phyloP scores from a whole-genome alignment of 2,797 vertebrate species.

The Xiphophorus birchmanni region DNA sequence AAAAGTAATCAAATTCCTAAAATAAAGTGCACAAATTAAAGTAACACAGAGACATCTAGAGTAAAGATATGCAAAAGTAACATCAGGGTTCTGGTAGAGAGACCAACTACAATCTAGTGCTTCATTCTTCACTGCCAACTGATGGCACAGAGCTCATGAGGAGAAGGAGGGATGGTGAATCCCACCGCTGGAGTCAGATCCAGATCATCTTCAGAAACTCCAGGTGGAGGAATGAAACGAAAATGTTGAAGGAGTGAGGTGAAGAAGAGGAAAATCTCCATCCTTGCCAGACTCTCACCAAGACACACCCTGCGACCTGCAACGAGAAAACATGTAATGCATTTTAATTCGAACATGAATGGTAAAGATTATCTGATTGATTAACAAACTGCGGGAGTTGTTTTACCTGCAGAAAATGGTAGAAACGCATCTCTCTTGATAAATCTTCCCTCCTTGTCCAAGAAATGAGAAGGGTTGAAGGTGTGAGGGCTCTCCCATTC shows the following conservation, averaged over 20 bases:
- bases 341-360: background rate
- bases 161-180: constrained; percentile 3
- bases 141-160: constrained; percentile 18
- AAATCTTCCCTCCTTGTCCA: constrained; percentile 69
- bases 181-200: background rate
- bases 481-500: constrained; percentile 72
- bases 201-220: constrained; percentile 14
- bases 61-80: no score
- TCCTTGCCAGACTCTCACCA: constrained; percentile 57
- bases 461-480: constrained; percentile 76
- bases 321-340: background rate
- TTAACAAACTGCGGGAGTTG: background rate
- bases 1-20: no score
- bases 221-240: constrained; percentile 59
- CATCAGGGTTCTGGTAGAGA: background rate
- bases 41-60: no score
- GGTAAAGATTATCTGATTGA: background rate
- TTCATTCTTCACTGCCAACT: constrained; percentile 4
- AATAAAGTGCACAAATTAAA: no score
- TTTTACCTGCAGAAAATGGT: constrained; percentile 75
- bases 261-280: constrained; percentile 75
- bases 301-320: constrained; percentile 60
- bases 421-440: constrained; percentile 71
- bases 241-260: constrained; percentile 65
- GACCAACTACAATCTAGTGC: constrained; percentile 34